Evolutionary conservation across 2,888 invertebrate genomes (phyloP).

Genomic region (Leptopterna dolabrata): DNA sequence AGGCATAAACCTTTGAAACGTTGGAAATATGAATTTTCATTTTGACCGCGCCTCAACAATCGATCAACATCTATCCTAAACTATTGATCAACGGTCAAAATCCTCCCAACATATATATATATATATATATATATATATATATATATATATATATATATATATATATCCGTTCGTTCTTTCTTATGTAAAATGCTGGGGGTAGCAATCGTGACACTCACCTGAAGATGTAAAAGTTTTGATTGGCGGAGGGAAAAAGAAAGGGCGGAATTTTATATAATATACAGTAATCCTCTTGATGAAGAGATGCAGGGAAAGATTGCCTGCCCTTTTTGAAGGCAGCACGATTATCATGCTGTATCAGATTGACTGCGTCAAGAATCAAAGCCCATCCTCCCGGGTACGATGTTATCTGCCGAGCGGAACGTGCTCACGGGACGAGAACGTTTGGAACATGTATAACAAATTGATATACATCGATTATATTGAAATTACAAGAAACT

Average conservation of each 20-base stretch:
- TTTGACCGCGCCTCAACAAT: no score
- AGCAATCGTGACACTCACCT: background rate
- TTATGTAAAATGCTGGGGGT: background rate
- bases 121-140: no score
- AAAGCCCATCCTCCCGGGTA: conserved; percentile 3
- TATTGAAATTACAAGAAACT: background rate
- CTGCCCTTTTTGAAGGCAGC: background rate
- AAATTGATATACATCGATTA: background rate
- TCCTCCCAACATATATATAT: no score
- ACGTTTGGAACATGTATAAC: background rate
- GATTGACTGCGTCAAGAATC: background rate
- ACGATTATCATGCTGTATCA: background rate
- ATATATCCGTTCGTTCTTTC: background rate
- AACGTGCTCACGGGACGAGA: background rate
- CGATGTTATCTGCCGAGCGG: background rate
- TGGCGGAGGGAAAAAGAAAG: background rate
- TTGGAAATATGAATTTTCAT: no score
- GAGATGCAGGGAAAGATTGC: background rate
- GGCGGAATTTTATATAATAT: conserved; percentile 1
- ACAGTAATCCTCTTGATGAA: background rate
- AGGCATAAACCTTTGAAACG: no score
- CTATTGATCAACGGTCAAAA: no score
- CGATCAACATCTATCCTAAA: no score
- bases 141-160: background rate
- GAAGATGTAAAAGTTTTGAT: background rate